phyloP scores from a whole-genome alignment of 2,113 vertebrate species.

The Stigmatopora argus region DNA sequence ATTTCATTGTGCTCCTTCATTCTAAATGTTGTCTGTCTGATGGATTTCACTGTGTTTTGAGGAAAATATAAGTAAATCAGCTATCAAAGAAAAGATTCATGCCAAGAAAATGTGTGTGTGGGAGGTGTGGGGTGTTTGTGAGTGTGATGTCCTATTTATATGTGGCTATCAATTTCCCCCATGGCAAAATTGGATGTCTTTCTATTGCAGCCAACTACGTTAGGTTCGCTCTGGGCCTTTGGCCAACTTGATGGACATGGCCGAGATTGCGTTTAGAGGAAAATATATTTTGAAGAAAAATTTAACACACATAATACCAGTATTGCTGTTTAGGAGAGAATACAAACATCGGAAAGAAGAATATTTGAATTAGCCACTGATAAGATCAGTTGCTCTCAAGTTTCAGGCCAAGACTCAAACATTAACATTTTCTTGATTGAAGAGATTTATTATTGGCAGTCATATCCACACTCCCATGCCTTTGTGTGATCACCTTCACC shows the following conservation, averaged over 20 bases:
- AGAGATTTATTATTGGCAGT: conserved; percentile 38
- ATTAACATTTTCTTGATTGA: conserved; percentile 42
- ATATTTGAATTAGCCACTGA: conserved; percentile 37
- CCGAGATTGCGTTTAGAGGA: conserved; percentile 33
- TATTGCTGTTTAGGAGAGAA: conserved; percentile 39
- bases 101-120: background rate
- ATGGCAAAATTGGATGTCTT: conserved; percentile 42
- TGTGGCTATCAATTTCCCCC: conserved; percentile 27
- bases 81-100: conserved; percentile 14
- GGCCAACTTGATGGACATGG: conserved; percentile 22
- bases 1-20: background rate
- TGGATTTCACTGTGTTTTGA: background rate
- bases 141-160: conserved; percentile 7
- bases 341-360: conserved; percentile 34
- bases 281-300: conserved; percentile 26
- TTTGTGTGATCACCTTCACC: conserved; percentile 6
- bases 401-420: conserved; percentile 38
- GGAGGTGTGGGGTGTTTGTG: background rate
- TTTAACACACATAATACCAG: conserved; percentile 20
- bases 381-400: conserved; percentile 39
- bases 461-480: background rate
- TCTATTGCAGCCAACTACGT: conserved; percentile 39
- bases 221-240: conserved; percentile 21
- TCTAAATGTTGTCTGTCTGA: background rate
- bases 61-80: conserved; percentile 26